These are phyloP conservation scores for Dromius quadrimaculatus DNA, from an alignment of 2,888 invertebrate species.

Conservation along the genomic window DNA sequence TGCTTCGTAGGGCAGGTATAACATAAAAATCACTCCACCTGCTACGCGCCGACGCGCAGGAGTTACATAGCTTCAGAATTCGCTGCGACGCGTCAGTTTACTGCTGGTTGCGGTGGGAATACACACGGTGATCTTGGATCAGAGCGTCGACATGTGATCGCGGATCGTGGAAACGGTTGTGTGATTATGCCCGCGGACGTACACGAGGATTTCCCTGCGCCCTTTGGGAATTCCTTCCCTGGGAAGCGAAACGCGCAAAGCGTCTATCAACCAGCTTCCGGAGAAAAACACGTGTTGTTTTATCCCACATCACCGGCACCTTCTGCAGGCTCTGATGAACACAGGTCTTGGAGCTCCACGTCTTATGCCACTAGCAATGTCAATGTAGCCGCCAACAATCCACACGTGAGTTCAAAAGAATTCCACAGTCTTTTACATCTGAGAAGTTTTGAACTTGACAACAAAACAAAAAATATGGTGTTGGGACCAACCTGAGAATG, in stretches of 20 bases:
- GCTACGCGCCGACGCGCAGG: slow-evolving; percentile 28
- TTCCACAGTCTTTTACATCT: too few species aligned
- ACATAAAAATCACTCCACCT: not conserved
- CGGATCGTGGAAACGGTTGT: not conserved
- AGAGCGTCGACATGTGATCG: slow-evolving; percentile 15
- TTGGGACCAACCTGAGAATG: too few species aligned
- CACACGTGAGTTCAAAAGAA: slow-evolving; percentile 33
- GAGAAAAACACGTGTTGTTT: slow-evolving; percentile 67
- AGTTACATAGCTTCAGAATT: slow-evolving; percentile 8
- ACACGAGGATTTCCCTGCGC: slow-evolving; percentile 62
- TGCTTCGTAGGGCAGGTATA: slow-evolving; percentile 23
- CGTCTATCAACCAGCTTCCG: slow-evolving; percentile 65
- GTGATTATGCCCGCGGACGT: slow-evolving; percentile 64
- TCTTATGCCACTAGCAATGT: slow-evolving; percentile 57
- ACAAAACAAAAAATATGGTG: too few species aligned
- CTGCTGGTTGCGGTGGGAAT: slow-evolving; percentile 24
- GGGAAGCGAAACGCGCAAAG: slow-evolving; percentile 61
- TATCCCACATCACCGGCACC: slow-evolving; percentile 66
- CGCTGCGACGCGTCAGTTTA: slow-evolving; percentile 29
- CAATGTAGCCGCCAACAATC: slow-evolving; percentile 6
- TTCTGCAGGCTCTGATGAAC: slow-evolving; percentile 63
- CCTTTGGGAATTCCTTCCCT: slow-evolving; percentile 64
- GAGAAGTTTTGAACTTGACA: too few species aligned
- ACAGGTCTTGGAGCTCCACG: slow-evolving; percentile 63
- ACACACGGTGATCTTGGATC: slow-evolving; percentile 39